A percentile compares a stretch with the other conserved stretches of the same genome.
These are phyloP conservation scores for Hirtodrosophila cameraria DNA, from an alignment of 2,888 invertebrate species.

Conservation along the genomic window DNA sequence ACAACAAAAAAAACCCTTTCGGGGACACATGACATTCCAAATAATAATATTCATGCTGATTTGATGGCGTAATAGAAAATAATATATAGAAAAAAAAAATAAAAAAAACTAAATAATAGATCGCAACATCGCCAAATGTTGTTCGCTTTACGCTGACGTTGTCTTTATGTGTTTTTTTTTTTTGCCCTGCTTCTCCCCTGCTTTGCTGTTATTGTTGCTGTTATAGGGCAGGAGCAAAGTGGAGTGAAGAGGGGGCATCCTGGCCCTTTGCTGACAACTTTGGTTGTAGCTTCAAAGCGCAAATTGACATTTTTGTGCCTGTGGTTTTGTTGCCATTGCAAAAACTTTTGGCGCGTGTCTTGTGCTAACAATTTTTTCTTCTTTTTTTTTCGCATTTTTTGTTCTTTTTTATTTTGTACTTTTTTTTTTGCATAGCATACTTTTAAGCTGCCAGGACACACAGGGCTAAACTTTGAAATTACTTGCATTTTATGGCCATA, in stretches of 20 bases:
- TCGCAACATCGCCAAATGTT: conserved; percentile 46
- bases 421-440: conserved; percentile 31
- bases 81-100: conserved; percentile 10
- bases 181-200: neutral
- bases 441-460: conserved; percentile 57
- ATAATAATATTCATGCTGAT: conserved; percentile 77
- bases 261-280: conserved; percentile 52
- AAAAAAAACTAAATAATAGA: no score
- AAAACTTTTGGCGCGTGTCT: conserved; percentile 69
- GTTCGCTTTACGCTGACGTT: conserved; percentile 65
- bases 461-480: conserved; percentile 67
- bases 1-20: no score
- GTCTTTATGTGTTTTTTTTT: conserved; percentile 41
- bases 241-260: no score
- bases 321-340: conserved; percentile 49
- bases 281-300: conserved; percentile 64
- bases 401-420: neutral
- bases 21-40: conserved; percentile 58
- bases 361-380: conserved; percentile 61
- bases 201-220: conserved; percentile 11
- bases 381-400: conserved; percentile 17
- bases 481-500: conserved; percentile 65
- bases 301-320: conserved; percentile 78
- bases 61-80: conserved; percentile 64
- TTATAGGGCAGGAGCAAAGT: neutral